Evolutionary conservation across 2,888 invertebrate species (phyloP).

Genomic region (Diarsia brunnea): DNA sequence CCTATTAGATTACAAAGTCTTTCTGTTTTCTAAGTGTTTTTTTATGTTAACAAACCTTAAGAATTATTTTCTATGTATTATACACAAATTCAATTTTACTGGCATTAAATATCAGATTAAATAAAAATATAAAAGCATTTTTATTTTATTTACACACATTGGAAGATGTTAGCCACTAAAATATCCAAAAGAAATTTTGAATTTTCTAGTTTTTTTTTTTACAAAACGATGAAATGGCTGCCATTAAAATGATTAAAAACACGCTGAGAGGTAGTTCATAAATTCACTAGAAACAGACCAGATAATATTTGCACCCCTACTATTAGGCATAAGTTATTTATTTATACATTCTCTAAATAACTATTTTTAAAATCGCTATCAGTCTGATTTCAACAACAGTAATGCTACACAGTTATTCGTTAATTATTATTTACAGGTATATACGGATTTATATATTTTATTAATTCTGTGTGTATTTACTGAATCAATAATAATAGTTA

Average conservation of each 20-base stretch:
- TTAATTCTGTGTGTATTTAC: slow-evolving; percentile 1
- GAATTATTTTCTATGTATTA: slow-evolving; percentile 60
- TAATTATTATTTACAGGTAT: slow-evolving; percentile 59
- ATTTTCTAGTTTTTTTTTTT: background rate
- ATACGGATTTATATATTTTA: slow-evolving; percentile 21
- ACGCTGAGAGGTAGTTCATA: slow-evolving; percentile 40
- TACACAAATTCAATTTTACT: slow-evolving; percentile 49
- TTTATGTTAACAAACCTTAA: slow-evolving; percentile 53
- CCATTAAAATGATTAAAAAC: slow-evolving; percentile 37
- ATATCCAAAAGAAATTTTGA: background rate
- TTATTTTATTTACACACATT: slow-evolving; percentile 28
- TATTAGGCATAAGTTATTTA: slow-evolving; percentile 39
- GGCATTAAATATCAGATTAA: slow-evolving; percentile 34
- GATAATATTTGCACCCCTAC: slow-evolving; percentile 23
- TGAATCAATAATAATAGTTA: background rate
- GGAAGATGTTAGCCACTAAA: background rate
- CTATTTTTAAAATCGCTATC: slow-evolving; percentile 80
- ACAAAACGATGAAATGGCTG: slow-evolving; percentile 11
- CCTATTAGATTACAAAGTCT: slow-evolving; percentile 70
- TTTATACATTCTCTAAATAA: slow-evolving; percentile 60
- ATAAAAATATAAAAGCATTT: background rate
- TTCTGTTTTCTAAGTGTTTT: slow-evolving; percentile 68
- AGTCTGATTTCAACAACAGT: slow-evolving; percentile 86
- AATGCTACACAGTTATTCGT: slow-evolving; percentile 67
- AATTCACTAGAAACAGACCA: slow-evolving; percentile 53